phyloP scores from a whole-genome alignment of 2,888 invertebrate species.

The Drosophila lacicola region DNA sequence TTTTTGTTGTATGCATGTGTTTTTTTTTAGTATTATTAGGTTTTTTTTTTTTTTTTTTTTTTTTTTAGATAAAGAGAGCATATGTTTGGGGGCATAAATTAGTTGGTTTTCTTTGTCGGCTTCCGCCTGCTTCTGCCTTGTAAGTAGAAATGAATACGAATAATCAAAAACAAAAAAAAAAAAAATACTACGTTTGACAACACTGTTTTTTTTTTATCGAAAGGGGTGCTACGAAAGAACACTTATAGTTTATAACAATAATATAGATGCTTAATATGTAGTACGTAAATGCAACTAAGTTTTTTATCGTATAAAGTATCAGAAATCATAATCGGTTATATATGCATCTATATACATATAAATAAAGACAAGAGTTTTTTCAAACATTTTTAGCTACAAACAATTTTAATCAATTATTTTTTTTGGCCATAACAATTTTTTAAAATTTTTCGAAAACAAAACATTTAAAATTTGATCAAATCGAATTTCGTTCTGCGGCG shows the following conservation, averaged over 20 bases:
- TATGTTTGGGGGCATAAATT: conserved; percentile 45
- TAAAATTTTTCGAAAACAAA: conserved; percentile 40
- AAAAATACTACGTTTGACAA: conserved; percentile 50
- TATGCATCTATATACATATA: not conserved
- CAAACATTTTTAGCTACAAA: conserved; percentile 13
- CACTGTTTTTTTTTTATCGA: conserved; percentile 16
- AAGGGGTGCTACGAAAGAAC: conserved; percentile 43
- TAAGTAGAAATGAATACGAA: conserved; percentile 9
- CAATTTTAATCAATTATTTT: not conserved
- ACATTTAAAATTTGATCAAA: conserved; percentile 14
- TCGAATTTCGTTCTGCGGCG: conserved; percentile 25
- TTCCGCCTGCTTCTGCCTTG: conserved; percentile 17
- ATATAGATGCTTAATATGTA: conserved; percentile 24
- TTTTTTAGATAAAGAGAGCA: conserved; percentile 49
- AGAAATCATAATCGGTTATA: conserved; percentile 35
- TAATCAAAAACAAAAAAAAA: conserved; percentile 5
- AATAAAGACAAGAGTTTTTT: not conserved
- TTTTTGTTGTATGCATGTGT: conserved; percentile 8
- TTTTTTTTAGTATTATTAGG: not conserved
- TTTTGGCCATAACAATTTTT: conserved; percentile 10
- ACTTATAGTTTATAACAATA: conserved; percentile 35
- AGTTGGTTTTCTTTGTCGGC: conserved; percentile 31
- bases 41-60: conserved; percentile 11
- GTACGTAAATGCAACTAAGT: conserved; percentile 27
- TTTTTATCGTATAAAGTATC: conserved; percentile 6